Base-by-base conservation (phyloP, 2,113 vertebrate species). In the Microtus pennsylvanicus region DNA sequence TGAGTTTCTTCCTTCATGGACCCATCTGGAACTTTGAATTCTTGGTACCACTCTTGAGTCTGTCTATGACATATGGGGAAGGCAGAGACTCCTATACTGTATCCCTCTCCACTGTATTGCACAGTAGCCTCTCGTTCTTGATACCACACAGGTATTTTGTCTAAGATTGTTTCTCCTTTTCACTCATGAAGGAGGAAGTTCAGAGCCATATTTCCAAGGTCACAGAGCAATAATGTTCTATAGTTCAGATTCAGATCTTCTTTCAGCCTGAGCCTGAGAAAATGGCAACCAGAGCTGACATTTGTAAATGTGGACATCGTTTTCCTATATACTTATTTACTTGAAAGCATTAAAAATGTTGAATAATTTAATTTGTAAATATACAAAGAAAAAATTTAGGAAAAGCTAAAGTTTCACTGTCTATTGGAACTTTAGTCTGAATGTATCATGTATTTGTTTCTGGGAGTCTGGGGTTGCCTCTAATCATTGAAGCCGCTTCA, bases 311-410 rank as follows among this genome's bases (percentile, higher is more conserved):
- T 72, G 45, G 65, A 61, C 35, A 77, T 93, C 82, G 70, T 87
- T 83, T 92, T 94, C 50, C 30, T 76, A 67, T 3, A 12, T 77
- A 85, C n/a, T 38, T 96, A 14, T 89, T 92, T 90, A 93, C 70
- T 90, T 78, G 24, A 47, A 85, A 95, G 69, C 50, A 89, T 17
- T 30, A 45, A 87, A 87, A 72, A 47, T 69, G 52, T 22, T 91
- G 45, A 82, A 83, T 87, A 42, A 28, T 50, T 96, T 93, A 94
- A 93, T 83, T 97, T 91, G 22, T 78, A 93, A 81, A 83, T 86
- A 88, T 85, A 33, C 58, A 38, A 77, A 92, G 28, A 78, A 89
- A 65, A 81, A 70, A 67, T 28, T 63, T 42, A 42, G 38, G 26
- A 70, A 80, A 95, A 30, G 12, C 47, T 80, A 14, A 89, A 72